A percentile compares a stretch with the other conserved stretches of the same genome.
phyloP scores from a whole-genome alignment of 2,113 vertebrate genomes.

The Mystacornis crossleyi region DNA sequence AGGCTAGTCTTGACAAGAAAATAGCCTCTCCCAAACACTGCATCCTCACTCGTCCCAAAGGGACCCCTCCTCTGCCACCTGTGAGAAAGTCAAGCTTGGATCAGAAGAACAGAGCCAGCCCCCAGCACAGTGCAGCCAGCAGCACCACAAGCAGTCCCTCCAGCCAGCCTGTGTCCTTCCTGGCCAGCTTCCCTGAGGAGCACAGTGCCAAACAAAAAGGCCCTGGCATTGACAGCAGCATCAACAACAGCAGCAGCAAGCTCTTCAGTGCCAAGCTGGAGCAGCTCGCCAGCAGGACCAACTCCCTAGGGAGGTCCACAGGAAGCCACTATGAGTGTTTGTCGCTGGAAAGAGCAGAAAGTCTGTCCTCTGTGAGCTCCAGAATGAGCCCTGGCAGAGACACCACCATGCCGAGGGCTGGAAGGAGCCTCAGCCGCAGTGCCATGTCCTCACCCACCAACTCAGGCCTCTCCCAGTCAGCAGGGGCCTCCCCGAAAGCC shows the following conservation, averaged over 20 bases:
- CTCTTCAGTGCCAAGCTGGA: slow-evolving; percentile 95
- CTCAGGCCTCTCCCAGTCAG: slow-evolving; percentile 55
- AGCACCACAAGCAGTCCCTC: slow-evolving; percentile 70
- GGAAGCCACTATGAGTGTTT: slow-evolving; percentile 90
- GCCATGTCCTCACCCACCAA: slow-evolving; percentile 79
- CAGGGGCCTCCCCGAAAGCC: slow-evolving; percentile 85
- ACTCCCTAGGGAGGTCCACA: slow-evolving; percentile 85
- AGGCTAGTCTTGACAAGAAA: slow-evolving; percentile 84
- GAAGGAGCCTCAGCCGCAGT: slow-evolving; percentile 85
- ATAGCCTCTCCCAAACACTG: slow-evolving; percentile 84
- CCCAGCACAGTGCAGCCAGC: slow-evolving; percentile 79
- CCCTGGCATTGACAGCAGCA: slow-evolving; percentile 76
- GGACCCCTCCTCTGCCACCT: slow-evolving; percentile 90
- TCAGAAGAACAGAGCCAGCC: slow-evolving; percentile 93
- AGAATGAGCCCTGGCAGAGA: slow-evolving; percentile 82
- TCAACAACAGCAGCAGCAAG: slow-evolving; percentile 87
- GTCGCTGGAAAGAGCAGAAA: slow-evolving; percentile 91
- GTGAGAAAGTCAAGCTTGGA: slow-evolving; percentile 96
- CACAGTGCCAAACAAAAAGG: slow-evolving; percentile 78
- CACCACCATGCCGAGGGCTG: slow-evolving; percentile 87
- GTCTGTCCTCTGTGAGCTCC: slow-evolving; percentile 83
- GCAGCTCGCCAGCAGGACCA: slow-evolving; percentile 89
- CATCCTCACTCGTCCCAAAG: slow-evolving; percentile 89
- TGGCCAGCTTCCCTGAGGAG: slow-evolving; percentile 79
- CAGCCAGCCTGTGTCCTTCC: slow-evolving; percentile 66